Evolutionary conservation across 2,113 vertebrate species (phyloP), one percentile per base, ranked within the genome.

Genomic region (Channa argus): DNA sequence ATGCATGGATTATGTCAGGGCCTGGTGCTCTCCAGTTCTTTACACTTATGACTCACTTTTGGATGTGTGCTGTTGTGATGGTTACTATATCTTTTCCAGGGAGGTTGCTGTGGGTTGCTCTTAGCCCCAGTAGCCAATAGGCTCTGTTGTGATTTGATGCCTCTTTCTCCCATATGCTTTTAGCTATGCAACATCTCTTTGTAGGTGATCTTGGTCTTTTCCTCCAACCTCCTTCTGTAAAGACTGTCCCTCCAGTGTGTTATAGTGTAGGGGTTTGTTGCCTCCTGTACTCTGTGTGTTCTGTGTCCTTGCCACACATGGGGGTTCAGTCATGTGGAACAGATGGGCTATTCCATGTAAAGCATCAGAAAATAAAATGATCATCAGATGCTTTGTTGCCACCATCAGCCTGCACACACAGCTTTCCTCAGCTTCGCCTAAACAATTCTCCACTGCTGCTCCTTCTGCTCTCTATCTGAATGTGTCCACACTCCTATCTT

Each of bases 311-410:
- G 66, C 77, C 63, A 14, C 77, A 64, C 72, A 72, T 68, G 63
- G 77, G 72, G 77, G 13, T 62, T 67, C 68, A 10, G 39, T 65
- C 64, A 39, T 66, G 74, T 15, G 56, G 79, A 74, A 67, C 79
- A 74, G 79, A 85, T 82, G 79, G 73, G 54, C 69, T 46, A 66
- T 77, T 85, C 55, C 78, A 70, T 70, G 74, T 81, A 65, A 81
- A 82, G 65, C 55, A 66, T 71, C 74, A 63, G 64, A 74, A 74
- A 77, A 75, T 65, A 74, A 78, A 81, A 79, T 50, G 70, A 74
- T 67, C 61, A 67, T 82, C 71, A 86, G 74, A 67, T 50, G 66
- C 52, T 78, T 49, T 62, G 12, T 64, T 52, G 11, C 11, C 53
- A 14, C 58, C 52, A 15, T 61, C 68, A 50, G 43, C 73, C 63